These are phyloP conservation scores for Gadus macrocephalus DNA, from an alignment of 2,113 vertebrate genomes.

Conservation along the genomic window DNA sequence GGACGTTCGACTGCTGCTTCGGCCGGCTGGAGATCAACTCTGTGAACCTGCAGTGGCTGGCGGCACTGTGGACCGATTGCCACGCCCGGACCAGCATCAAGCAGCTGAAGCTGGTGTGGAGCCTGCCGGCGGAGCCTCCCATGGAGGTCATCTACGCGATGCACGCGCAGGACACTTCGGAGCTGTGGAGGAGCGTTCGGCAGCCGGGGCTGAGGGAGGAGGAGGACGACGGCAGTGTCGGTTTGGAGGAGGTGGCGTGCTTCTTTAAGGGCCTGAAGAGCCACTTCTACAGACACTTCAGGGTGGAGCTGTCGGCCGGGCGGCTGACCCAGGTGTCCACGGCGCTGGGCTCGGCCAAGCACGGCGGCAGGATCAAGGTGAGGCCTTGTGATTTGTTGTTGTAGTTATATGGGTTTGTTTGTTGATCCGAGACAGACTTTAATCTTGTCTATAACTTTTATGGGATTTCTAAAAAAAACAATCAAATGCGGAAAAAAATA, in stretches of 20 bases:
- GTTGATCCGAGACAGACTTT: no score
- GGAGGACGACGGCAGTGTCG: slow-evolving; percentile 62
- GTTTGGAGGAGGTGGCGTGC: slow-evolving; percentile 78
- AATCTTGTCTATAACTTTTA: no score
- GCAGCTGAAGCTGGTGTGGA: slow-evolving; percentile 80
- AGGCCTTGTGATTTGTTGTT: background rate
- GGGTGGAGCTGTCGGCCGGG: slow-evolving; percentile 80
- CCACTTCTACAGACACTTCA: slow-evolving; percentile 90
- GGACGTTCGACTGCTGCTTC: slow-evolving; percentile 87
- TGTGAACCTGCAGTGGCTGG: slow-evolving; percentile 84
- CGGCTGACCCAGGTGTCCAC: slow-evolving; percentile 77
- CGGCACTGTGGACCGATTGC: slow-evolving; percentile 84
- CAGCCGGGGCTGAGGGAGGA: slow-evolving; percentile 26
- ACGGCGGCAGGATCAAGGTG: slow-evolving; percentile 7
- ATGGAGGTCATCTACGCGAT: slow-evolving; percentile 82
- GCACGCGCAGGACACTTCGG: slow-evolving; percentile 80
- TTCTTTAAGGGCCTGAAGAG: slow-evolving; percentile 82
- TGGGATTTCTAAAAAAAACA: no score
- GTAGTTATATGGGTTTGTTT: no score
- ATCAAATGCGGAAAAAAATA: no score
- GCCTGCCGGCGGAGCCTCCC: slow-evolving; percentile 67
- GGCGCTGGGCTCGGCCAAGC: slow-evolving; percentile 74
- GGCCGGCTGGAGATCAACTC: slow-evolving; percentile 78
- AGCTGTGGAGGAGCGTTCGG: slow-evolving; percentile 82
- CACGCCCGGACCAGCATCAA: slow-evolving; percentile 56